phyloP scores from a whole-genome alignment of 2,888 invertebrate species.

The Hypselothyrea guttata region DNA sequence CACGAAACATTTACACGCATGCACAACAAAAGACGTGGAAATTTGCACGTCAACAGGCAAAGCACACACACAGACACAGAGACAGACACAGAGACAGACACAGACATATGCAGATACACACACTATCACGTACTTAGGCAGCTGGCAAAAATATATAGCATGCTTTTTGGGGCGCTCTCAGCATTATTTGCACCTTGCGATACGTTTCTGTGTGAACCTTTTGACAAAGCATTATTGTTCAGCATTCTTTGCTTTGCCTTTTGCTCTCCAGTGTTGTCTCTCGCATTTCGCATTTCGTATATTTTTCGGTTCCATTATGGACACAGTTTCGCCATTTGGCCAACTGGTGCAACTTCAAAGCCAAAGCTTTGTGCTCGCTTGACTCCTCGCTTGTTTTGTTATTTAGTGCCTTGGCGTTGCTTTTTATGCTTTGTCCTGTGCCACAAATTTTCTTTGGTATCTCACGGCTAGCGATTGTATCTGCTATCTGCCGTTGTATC shows the following conservation, averaged over 20 bases:
- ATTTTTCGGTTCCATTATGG: conserved; percentile 45
- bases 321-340: conserved; percentile 34
- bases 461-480: conserved; percentile 59
- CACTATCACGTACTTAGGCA: conserved; percentile 60
- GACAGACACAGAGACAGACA: conserved; percentile 25
- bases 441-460: conserved; percentile 52
- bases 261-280: conserved; percentile 2
- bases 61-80: conserved; percentile 25
- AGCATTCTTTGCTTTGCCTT: conserved; percentile 45
- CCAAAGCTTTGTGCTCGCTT: conserved; percentile 33
- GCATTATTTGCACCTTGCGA: conserved; percentile 72
- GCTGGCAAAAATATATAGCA: conserved; percentile 69
- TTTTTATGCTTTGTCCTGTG: conserved; percentile 62
- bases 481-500: conserved; percentile 44
- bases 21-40: conserved; percentile 78
- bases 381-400: conserved; percentile 68
- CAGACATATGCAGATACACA: conserved; percentile 22
- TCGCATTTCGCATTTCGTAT: conserved; percentile 13
- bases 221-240: conserved; percentile 37
- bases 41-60: conserved; percentile 77
- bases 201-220: conserved; percentile 42
- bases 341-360: conserved; percentile 67
- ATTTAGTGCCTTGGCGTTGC: conserved; percentile 65
- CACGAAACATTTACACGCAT: conserved; percentile 74
- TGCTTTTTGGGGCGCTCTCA: conserved; percentile 65